Base-by-base conservation (phyloP, 2,797 vertebrate genomes). In the Coregonus ussuriensis region DNA sequence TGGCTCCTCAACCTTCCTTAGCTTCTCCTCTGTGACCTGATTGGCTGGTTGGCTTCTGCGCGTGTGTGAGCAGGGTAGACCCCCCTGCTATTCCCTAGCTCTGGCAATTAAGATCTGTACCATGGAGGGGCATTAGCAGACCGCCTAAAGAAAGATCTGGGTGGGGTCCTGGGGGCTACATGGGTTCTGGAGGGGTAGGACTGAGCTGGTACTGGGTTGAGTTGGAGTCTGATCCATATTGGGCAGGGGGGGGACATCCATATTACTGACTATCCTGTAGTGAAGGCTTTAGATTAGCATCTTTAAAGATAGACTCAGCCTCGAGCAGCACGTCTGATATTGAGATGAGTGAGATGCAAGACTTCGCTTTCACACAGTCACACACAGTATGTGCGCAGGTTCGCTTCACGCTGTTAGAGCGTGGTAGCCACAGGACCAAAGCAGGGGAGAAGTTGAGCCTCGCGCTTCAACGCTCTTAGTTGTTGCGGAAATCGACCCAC, bases 41-140 rank as follows among this genome's bases (percentile, higher is more conserved):
- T 75, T 62, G 79, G 83, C 81, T 81, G 86, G 75, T 85, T 89
- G 88, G 83, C 85, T 87, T 90, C 65, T 76, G 82, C 74, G 86
- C 74, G 86, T 87, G 82, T 84, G 59, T 87, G 84, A 77, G 86
- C 41, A 47, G 41, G 6, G 66, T 37, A 33, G 9, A 37, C 67
- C 3, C 9, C 67, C 67, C 31, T n/a, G 4, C 4, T 59, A n/a
- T 59, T n/a, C 56, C 18, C 2, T 65, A 65, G 9, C 6, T 69
- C 67, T 41, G 29, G 11, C 7, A 35, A 69, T 14, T 3, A 18
- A 31, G 41, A n/a, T 16, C n/a, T 21, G 69, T 18, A 18, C 14
- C 67, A 31, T 67, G 65, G 13, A 31, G 62, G 11, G 14, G 65
- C 31, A 67, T 67, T 11, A 21, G 14, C 13, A 16, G 31, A 67